Conservation (phyloP, 2,888 invertebrate genomes). For the Dicycla oo region DNA sequence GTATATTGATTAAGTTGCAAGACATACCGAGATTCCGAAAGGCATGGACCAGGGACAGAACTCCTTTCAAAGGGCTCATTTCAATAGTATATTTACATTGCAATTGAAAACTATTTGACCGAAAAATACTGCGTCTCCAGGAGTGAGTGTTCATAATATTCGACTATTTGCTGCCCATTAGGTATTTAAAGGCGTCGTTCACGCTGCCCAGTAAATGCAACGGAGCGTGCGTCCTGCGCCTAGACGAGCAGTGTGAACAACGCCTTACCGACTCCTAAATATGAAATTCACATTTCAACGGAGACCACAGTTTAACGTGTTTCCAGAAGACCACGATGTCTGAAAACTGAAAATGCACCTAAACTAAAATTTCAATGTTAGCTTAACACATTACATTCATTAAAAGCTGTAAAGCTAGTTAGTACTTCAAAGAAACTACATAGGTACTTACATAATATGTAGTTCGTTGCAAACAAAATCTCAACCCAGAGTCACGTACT, state of each 20-base stretch:
- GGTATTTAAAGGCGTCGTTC: background rate
- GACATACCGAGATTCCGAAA: background rate
- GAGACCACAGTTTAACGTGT: background rate
- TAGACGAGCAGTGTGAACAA: background rate
- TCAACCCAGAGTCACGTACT: conserved; percentile 7
- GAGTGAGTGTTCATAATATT: background rate
- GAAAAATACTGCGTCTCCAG: background rate
- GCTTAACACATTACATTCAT: background rate
- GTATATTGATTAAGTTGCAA: background rate
- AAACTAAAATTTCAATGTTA: background rate
- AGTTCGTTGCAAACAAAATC: background rate
- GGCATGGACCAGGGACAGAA: too few relatives aligned
- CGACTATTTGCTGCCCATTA: background rate
- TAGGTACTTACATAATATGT: background rate
- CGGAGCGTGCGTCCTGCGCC: background rate
- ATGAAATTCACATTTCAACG: background rate
- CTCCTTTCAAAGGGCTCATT: too few relatives aligned
- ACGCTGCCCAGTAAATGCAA: background rate
- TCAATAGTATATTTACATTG: too few relatives aligned
- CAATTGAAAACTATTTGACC: too few relatives aligned
- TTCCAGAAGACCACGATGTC: background rate
- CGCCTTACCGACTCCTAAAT: background rate
- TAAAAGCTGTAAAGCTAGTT: background rate
- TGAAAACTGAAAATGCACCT: background rate
- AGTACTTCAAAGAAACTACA: background rate